Evolutionary conservation across 2,113 vertebrate genomes (phyloP), one percentile per base, ranked within the genome.

Genomic region (Megaceryle maxima): DNA sequence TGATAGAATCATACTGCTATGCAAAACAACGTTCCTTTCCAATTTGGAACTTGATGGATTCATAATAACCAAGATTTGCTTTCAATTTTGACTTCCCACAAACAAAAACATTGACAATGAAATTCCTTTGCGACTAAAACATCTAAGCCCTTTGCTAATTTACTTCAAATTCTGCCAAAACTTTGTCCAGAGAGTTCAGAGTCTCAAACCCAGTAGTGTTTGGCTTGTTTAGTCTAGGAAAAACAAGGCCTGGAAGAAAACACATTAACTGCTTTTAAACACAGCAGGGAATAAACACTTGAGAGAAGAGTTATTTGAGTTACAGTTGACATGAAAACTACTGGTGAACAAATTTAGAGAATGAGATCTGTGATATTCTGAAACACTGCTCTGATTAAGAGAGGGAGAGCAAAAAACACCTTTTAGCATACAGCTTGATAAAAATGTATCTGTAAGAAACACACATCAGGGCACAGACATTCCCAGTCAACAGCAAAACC

Each of bases 271-370:
- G 87, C 60, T 95, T 91, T 91, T 92, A 76, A 88, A 76, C 69
- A 70, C 69, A 95, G 69, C 53, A 75, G 35, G 62, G 93, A 89
- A 96, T 72, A 94, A 95, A 94, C 66, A 91, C 55, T 83, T 48
- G 50, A 75, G 29, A 88, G 37, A 81, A 75, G 29, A 89, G 63
- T 26, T 66, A 57, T 16, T 2, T 39, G 29, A 73, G 60, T 68
- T 68, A 82, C 91, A 84, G 72, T 11, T 72, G 89, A 92, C 83
- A 84, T 0, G 2, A 68, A 60, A 72, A 37, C 13, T 66, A 51
- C 1, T 29, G 62, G 39, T 31, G 69, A 60, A 89, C 25, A 87
- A 68, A 78, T 44, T 53, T 39, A 87, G 46, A 68, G 51, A 51
- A 68, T 12, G 15, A 70, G 43, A 72, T 25, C 69, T 39, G 66